These are phyloP conservation scores for Orestias chungarensis DNA, from an alignment of 2,797 vertebrate species.

Conservation along the genomic window DNA sequence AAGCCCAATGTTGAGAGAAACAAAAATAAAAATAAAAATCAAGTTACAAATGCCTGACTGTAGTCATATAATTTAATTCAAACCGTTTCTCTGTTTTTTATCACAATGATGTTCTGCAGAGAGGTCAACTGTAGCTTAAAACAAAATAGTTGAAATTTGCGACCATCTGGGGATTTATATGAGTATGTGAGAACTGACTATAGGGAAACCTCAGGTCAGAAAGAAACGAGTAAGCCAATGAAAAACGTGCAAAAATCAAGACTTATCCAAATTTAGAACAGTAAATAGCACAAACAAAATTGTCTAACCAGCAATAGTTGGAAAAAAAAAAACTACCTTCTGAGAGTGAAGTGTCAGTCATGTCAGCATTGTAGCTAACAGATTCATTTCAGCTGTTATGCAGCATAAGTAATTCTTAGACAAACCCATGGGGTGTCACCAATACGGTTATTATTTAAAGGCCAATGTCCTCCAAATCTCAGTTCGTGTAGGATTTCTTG, in stretches of 20 bases:
- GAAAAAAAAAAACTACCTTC: conserved; percentile 63
- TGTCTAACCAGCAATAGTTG: conserved; percentile 73
- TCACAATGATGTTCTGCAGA: background rate
- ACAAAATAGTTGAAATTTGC: background rate
- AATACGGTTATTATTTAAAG: conserved; percentile 40
- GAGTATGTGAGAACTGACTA: background rate
- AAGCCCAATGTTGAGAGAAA: too few species aligned
- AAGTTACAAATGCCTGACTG: too few species aligned
- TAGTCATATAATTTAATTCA: too few species aligned
- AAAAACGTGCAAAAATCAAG: background rate
- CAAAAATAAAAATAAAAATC: too few species aligned
- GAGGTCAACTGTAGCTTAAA: background rate
- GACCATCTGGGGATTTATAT: background rate
- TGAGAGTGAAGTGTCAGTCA: conserved; percentile 65
- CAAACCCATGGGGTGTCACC: conserved; percentile 50
- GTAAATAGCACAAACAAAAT: conserved; percentile 22
- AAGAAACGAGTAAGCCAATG: background rate
- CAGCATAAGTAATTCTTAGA: conserved; percentile 67
- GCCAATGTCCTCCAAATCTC: conserved; percentile 55
- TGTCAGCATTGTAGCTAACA: conserved; percentile 56
- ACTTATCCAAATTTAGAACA: too few species aligned
- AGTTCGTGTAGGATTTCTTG: conserved; percentile 35
- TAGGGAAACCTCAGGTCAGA: background rate
- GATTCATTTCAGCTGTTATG: conserved; percentile 70
- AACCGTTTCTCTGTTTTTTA: too few species aligned